Percentiles rank a stretch among this genome's conserved stretches.
Evolutionary conservation across 2,113 vertebrate genomes (phyloP).

Genomic region (Epinephelus cyanopodus): DNA sequence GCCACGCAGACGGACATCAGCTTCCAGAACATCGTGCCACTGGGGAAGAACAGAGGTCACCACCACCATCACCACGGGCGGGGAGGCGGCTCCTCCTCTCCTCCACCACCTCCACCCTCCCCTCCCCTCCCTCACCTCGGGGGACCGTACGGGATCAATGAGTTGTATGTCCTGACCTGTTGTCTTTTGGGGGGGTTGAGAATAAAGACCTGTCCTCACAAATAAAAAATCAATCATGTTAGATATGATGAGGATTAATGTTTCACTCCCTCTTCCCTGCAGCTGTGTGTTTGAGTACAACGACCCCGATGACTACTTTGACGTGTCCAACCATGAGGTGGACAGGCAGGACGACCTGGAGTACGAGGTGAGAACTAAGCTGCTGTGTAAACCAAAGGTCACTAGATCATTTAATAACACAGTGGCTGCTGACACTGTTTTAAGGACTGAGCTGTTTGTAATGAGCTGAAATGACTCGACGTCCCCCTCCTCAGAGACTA

Average conservation of each 20-base stretch:
- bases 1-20: constrained; percentile 91
- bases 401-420: background rate
- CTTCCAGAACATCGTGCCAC: constrained; percentile 87
- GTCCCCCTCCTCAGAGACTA: background rate
- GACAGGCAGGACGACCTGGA: constrained; percentile 88
- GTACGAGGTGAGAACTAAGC: constrained; percentile 85
- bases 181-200: background rate
- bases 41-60: constrained; percentile 73
- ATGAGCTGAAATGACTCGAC: background rate
- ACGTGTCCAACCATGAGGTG: constrained; percentile 86
- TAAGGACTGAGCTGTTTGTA: background rate
- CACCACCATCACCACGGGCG: constrained; percentile 35
- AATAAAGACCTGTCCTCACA: background rate
- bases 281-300: constrained; percentile 87
- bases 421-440: background rate
- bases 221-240: background rate
- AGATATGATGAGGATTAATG: background rate
- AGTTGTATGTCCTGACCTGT: constrained; percentile 43
- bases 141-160: constrained; percentile 77
- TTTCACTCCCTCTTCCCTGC: background rate
- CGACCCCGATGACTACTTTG: constrained; percentile 87
- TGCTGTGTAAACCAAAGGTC: background rate
- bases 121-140: constrained; percentile 81
- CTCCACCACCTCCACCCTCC: constrained; percentile 59
- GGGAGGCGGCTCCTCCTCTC: constrained; percentile 33